Evolutionary conservation across 2,888 invertebrate species (phyloP).

Genomic region (Meghimatium bilineatum): DNA sequence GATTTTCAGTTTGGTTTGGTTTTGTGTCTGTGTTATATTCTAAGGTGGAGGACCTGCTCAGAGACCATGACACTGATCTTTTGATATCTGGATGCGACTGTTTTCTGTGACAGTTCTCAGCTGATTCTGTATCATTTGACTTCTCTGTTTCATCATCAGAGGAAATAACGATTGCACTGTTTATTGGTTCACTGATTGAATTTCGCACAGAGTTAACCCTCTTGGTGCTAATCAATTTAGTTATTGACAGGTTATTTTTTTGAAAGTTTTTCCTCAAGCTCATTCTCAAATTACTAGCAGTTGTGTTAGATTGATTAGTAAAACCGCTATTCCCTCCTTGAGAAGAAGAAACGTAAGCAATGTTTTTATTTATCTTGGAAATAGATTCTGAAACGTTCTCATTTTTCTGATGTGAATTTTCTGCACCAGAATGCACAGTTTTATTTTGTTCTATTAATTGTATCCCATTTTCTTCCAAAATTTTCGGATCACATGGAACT

Average conservation of each 20-base stretch:
- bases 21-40: not conserved
- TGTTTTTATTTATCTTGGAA: too few relatives aligned
- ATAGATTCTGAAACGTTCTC: not conserved
- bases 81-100: not conserved
- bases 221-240: not conserved
- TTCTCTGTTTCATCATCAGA: constrained; percentile 10
- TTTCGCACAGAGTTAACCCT: not conserved
- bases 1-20: not conserved
- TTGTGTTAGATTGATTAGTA: not conserved
- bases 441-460: not conserved
- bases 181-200: not conserved
- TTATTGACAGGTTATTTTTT: not conserved
- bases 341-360: too few relatives aligned
- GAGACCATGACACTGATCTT: not conserved
- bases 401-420: not conserved
- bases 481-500: too few relatives aligned
- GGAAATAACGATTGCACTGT: not conserved
- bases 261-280: not conserved
- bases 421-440: not conserved
- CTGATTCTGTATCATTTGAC: not conserved
- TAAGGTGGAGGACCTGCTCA: not conserved
- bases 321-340: not conserved
- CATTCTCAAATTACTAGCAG: not conserved
- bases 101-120: not conserved
- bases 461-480: too few relatives aligned